A percentile compares a stretch with the other conserved stretches of the same genome.
phyloP scores from a whole-genome alignment of 2,888 invertebrate species.

The Sinopyrophorus schimmeli region DNA sequence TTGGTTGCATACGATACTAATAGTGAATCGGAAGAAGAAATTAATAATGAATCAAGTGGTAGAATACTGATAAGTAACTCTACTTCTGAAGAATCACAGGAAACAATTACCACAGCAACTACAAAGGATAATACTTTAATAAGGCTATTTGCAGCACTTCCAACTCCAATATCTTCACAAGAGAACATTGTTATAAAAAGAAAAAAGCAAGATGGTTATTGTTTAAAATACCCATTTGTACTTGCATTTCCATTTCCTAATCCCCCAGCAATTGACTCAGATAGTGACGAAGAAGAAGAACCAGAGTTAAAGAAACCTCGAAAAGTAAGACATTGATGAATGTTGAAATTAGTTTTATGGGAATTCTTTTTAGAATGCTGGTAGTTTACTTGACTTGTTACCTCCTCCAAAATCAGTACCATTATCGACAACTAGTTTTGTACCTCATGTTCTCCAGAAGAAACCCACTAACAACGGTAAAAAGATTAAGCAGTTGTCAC shows the following conservation, averaged over 20 bases:
- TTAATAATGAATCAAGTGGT: neutral
- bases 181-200: too few relatives aligned
- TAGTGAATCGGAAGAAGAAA: constrained; percentile 47
- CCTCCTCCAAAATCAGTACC: constrained; percentile 66
- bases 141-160: too few relatives aligned
- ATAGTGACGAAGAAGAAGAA: constrained; percentile 62
- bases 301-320: too few relatives aligned
- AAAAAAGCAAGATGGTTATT: too few relatives aligned
- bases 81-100: constrained; percentile 46
- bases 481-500: constrained; percentile 24
- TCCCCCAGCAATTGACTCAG: constrained; percentile 68
- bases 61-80: too few relatives aligned
- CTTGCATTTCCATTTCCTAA: too few relatives aligned
- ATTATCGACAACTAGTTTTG: constrained; percentile 48
- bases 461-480: constrained; percentile 42
- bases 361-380: constrained; percentile 60
- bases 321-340: too few relatives aligned
- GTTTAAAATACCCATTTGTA: too few relatives aligned
- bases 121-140: too few relatives aligned
- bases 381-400: constrained; percentile 68
- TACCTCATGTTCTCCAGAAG: constrained; percentile 58
- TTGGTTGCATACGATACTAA: constrained; percentile 66
- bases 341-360: too few relatives aligned
- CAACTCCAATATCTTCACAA: too few relatives aligned
- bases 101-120: constrained; percentile 28